phyloP scores from a whole-genome alignment of 2,797 vertebrate species.

The Otus scops region DNA sequence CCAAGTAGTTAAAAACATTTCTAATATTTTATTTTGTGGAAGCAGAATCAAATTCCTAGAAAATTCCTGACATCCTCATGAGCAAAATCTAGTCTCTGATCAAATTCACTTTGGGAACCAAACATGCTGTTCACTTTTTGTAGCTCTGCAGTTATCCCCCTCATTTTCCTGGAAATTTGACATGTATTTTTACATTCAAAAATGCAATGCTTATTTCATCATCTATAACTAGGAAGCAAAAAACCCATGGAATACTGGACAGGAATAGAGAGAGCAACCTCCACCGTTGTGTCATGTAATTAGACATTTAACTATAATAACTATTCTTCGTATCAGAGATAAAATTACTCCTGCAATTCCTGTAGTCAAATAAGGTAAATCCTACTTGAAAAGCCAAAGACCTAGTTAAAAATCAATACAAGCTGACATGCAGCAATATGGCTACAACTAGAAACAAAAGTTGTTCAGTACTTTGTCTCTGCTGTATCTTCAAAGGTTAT shows the following conservation, averaged over 20 bases:
- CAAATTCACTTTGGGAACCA: not conserved
- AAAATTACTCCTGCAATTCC: not conserved
- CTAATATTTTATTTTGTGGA: not conserved
- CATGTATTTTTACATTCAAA: not conserved
- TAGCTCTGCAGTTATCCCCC: not conserved
- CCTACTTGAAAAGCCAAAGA: not conserved
- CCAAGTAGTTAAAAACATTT: not conserved
- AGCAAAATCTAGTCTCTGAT: not conserved
- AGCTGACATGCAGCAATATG: not conserved
- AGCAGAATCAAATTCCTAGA: not conserved
- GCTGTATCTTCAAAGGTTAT: conserved; percentile 15
- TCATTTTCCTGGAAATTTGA: not conserved
- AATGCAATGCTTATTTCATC: not conserved
- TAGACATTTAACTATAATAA: not conserved
- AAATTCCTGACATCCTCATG: not conserved
- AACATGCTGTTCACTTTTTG: not conserved
- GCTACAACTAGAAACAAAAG: not conserved
- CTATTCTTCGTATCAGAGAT: not conserved
- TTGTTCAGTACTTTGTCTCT: conserved; percentile 35
- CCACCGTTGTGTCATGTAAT: not conserved
- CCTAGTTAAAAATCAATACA: conserved; percentile 14
- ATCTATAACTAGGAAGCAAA: not conserved
- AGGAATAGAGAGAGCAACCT: not conserved
- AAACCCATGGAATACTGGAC: not conserved
- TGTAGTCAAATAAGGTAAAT: not conserved